Evolutionary conservation across 1,140 invertebrate genomes (phyloP), one percentile per base, ranked within the genome.

Genomic region (Aphidius ervi): DNA sequence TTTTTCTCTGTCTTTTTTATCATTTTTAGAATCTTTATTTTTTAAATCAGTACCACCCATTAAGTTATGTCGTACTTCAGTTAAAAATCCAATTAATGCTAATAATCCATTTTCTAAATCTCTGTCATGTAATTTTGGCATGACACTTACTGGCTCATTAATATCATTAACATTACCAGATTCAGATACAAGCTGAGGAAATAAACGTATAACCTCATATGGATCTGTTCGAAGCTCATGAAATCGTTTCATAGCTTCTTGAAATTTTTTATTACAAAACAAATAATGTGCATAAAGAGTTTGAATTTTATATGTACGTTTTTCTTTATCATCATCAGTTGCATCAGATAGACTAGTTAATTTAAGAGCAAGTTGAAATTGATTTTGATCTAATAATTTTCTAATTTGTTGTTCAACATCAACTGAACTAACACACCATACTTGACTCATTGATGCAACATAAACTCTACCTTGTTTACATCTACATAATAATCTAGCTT

Each of bases 351-450:
- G 84, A 75, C 88, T 87, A n/a, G 91, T 93, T 59, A 98, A 79
- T 76, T 92, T 88, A 23, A 97, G 82, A n/a, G 95, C 95, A 46
- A 98, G 79, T 76, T 96, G 91, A 82, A 97, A 98, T 69, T 96
- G 90, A 78, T 96, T 96, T 66, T 91, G 87, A 64, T 90, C 86
- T 1, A 97, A 75, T 23, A 98, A 80, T 61, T 88, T 85, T 68
- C 89, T 82, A 9, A 94, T 88, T 80, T 98, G 95, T 58, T 86
- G 86, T 5, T 86, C 83, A 58, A 93, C 82, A 62, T 94, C 89
- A 6, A 93, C 85, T 9, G 87, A 82, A 53, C 84, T 86, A 31
- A 98, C 79, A 70, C 88, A 88, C 93, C 94, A 97, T 20, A 98
- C 86, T 75, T 91, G 87, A 65, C 90, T 90, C 8, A 86, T 81